Percentiles rank a stretch among this genome's conserved stretches.
phyloP scores from a whole-genome alignment of 1,140 invertebrate species.

The Leptonema lineaticorne region DNA sequence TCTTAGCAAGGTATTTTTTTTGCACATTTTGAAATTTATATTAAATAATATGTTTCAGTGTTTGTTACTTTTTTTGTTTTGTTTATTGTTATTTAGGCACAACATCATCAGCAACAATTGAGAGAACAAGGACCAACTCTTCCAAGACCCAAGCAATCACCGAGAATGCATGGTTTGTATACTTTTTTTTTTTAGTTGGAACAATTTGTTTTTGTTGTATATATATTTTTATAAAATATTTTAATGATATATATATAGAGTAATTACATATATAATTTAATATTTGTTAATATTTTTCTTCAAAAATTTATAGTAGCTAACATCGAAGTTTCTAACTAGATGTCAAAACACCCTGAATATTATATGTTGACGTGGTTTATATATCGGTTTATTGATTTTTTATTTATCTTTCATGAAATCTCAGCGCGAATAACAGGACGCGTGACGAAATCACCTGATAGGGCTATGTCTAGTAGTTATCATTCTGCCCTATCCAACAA shows the following conservation, averaged over 20 bases:
- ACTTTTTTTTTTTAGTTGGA: conserved; percentile 22
- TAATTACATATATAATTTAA: neutral
- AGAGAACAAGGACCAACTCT: conserved; percentile 59
- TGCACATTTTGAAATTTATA: neutral
- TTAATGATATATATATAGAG: neutral
- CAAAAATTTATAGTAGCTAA: too few relatives aligned
- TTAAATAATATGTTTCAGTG: neutral
- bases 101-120: conserved; percentile 83
- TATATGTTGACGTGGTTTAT: conserved; percentile 57
- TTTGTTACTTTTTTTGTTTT: neutral
- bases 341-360: conserved; percentile 59
- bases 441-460: conserved; percentile 67
- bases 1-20: conserved; percentile 71
- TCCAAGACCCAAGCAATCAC: conserved; percentile 53
- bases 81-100: conserved; percentile 57
- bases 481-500: conserved; percentile 51
- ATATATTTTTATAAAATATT: neutral
- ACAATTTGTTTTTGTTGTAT: neutral
- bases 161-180: conserved; percentile 63
- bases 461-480: conserved; percentile 67
- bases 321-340: neutral
- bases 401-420: conserved; percentile 21
- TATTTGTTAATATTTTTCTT: too few relatives aligned
- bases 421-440: conserved; percentile 52
- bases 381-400: conserved; percentile 7